These are phyloP conservation scores for Rhipidura dahli DNA, from an alignment of 2,113 vertebrate genomes.

Conservation along the genomic window DNA sequence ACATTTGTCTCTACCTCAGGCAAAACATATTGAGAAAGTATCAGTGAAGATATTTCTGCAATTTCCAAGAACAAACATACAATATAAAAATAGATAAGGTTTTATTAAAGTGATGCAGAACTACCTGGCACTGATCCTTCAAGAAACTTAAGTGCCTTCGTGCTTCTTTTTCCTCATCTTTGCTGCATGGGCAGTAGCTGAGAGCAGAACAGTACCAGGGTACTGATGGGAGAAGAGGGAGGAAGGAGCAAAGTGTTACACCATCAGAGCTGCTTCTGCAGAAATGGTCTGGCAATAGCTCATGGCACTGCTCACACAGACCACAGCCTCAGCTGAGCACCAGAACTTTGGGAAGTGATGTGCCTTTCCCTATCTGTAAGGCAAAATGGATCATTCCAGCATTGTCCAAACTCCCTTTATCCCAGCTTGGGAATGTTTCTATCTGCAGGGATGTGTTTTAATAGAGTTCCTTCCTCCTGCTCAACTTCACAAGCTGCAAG, in stretches of 20 bases:
- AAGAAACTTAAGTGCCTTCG: neutral
- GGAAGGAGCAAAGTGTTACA: neutral
- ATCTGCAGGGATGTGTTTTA: neutral
- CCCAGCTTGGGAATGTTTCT: neutral
- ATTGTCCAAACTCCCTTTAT: no score
- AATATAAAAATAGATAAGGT: neutral
- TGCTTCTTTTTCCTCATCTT: neutral
- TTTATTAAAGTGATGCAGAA: neutral
- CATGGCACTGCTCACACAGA: neutral
- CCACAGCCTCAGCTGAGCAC: fast-evolving
- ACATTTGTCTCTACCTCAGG: neutral
- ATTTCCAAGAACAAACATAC: neutral
- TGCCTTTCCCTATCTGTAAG: neutral
- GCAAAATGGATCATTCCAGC: neutral
- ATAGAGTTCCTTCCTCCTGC: neutral
- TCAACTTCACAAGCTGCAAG: neutral
- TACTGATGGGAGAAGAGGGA: neutral
- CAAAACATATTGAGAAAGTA: neutral
- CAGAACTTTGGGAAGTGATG: neutral
- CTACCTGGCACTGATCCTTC: neutral
- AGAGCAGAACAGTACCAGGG: neutral
- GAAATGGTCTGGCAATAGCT: neutral
- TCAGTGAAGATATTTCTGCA: neutral
- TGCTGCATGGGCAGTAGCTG: neutral
- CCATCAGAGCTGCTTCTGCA: neutral